Evolutionary conservation across 2,113 vertebrate species (phyloP), one percentile per base, ranked within the genome.

Genomic region (Callocephalon fimbriatum): DNA sequence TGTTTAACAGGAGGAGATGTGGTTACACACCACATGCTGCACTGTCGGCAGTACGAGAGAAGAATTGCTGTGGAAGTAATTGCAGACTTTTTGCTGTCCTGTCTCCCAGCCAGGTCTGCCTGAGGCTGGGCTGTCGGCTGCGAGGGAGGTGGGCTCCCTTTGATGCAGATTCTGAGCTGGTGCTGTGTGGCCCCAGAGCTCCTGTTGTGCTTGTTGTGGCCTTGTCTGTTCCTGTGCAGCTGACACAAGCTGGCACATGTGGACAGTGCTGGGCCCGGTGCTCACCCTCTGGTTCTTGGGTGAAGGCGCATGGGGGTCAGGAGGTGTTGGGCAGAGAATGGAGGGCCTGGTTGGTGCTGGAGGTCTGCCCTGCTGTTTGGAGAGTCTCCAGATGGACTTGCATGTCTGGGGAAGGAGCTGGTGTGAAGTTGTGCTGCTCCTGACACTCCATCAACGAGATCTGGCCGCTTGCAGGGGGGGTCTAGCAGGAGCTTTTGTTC

Each of bases 1-100:
- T 95, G 79, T 96, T 95, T 96, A 97, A 96, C 94, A 93, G 96
- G 97, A 95, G 96, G 91, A 93, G 85, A 88, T 0, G 54, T 79
- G 85, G 96, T 91, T 97, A 71, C 90, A 72, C 68, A 44, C 94
- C 14, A 61, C 15, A 38, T 96, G 96, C 96, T 97, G 95, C 56
- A 7, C 95, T 88, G 92, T 94, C 90, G 96, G 97, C 97, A 97
- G 88, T 44, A 88, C 80, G 83, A 94, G 91, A 84, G 90, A 56
- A 6, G 94, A 92, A 95, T 75, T 96, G 70, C 96, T 93, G 89
- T 62, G 86, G 95, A 76, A 87, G 94, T 93, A 97, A 97, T 94
- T 90, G 68, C 78, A 54, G 85, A n/a, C 19, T 82, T 75, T 91
- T 53, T 56, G 72, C 89, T 86, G 72, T 72, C 75, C 81, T 0